Percentiles rank a stretch among this genome's conserved stretches.
phyloP scores from a whole-genome alignment of 2,113 vertebrate genomes.

The Cryptotis parvus region DNA sequence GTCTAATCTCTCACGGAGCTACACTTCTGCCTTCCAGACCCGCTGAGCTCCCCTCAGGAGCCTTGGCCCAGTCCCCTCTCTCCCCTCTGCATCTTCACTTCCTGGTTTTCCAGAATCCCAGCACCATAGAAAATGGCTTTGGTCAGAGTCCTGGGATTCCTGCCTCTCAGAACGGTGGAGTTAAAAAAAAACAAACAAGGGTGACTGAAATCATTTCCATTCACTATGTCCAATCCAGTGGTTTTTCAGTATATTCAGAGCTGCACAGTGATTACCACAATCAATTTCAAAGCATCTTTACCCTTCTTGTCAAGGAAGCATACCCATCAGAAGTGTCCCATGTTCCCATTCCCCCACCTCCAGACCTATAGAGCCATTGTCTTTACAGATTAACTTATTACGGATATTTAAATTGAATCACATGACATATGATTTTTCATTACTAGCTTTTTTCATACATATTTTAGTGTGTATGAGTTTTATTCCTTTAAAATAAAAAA shows the following conservation, averaged over 20 bases:
- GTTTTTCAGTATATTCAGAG: slow-evolving; percentile 23
- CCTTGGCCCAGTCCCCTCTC: background rate
- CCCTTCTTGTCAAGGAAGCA: background rate
- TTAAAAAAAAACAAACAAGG: background rate
- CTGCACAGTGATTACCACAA: background rate
- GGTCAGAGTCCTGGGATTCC: background rate
- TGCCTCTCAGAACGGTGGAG: background rate
- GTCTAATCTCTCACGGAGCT: background rate
- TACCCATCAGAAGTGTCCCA: background rate
- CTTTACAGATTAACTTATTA: slow-evolving; percentile 4
- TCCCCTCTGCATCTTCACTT: background rate
- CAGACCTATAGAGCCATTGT: background rate
- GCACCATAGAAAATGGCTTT: background rate
- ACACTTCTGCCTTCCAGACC: background rate
- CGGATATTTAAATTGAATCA: slow-evolving; percentile 29
- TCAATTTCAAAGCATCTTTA: slow-evolving; percentile 33
- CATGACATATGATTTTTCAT: background rate
- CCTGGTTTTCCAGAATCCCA: background rate
- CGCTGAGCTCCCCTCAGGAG: background rate
- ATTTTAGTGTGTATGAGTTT: background rate
- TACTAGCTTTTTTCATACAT: slow-evolving; percentile 9
- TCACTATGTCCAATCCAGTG: background rate
- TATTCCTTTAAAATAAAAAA: too few species aligned
- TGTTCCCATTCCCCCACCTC: background rate
- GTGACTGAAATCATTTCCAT: background rate